Evolutionary conservation across 2,797 vertebrate genomes (phyloP), one percentile per base, ranked within the genome.

Genomic region (Sylvilagus floridanus): DNA sequence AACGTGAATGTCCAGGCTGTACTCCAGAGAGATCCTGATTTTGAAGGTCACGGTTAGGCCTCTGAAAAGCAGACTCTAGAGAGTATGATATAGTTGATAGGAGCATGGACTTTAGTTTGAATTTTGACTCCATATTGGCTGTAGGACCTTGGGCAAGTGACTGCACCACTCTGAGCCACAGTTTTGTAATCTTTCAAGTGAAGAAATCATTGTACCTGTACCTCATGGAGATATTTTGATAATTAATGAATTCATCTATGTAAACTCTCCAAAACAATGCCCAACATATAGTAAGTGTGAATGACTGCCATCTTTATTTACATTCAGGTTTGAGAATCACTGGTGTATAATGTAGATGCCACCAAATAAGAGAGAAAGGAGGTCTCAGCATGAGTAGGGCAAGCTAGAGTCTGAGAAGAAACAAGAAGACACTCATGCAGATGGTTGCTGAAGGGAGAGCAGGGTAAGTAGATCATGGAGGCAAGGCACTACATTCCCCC

Each of bases 291-390:
- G 66, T 85, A 77, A 85, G 8, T 37, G 28, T 65, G 30, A 75
- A 32, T 26, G 65, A 65, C 71, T 91, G 73, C 73, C 57, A 75
- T 17, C 62, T 77, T 37, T 84, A 72, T 72, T 88, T 68, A 26
- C 14, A 83, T 12, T 28, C 4, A n/a, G 60, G 32, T 84, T 75
- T 88, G 78, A 65, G 35, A 88, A 78, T 63, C 19, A 30, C 50
- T 63, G 19, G 22, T n/a, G 47, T 47, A 65, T 26, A 52, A 28
- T 42, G 11, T 42, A 93, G 72, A 84, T 14, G n/a, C 52, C 69
- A 89, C 28, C 35, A 79, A 69, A 73, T 60, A 30, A 81, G 63
- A 87, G 30, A 82, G 32, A 92, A 93, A 60, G 11, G 26, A 86
- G 17, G 30, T 60, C 19, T 76, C 2, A 22, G 22, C 72, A 86